Conservation (phyloP, 1,140 invertebrate species). For the Euglossa dilemma region DNA sequence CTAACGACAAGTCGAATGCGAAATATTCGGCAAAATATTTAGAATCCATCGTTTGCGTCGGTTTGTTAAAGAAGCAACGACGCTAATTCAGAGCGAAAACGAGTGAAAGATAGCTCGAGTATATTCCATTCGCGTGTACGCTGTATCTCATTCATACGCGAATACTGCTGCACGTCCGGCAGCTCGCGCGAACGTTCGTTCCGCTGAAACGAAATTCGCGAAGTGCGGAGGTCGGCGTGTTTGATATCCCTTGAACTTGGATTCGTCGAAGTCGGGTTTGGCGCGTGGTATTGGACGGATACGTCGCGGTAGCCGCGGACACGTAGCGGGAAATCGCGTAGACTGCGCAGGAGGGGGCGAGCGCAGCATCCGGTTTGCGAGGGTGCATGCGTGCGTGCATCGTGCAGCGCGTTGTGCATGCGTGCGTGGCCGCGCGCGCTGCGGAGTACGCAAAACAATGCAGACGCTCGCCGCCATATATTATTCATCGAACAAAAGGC, state of each 20-base stretch:
- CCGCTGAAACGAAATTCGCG: slow-evolving; percentile 38
- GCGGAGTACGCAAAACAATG: slow-evolving; percentile 71
- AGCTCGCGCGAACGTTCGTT: no score
- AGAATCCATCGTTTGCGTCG: no score
- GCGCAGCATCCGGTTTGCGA: slow-evolving; percentile 72
- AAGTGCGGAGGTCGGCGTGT: slow-evolving; percentile 54
- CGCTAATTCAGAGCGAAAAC: no score
- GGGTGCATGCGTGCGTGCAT: slow-evolving; percentile 33
- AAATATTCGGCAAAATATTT: no score
- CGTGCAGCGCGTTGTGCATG: slow-evolving; percentile 7
- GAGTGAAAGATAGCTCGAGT: no score
- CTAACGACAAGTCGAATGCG: no score
- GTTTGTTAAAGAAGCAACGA: no score
- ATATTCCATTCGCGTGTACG: no score
- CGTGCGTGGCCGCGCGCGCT: slow-evolving; percentile 32
- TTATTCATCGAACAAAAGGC: slow-evolving; percentile 73
- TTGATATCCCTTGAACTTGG: slow-evolving; percentile 55
- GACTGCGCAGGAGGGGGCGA: slow-evolving; percentile 61
- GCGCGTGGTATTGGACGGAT: slow-evolving; percentile 51
- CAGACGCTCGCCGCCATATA: slow-evolving; percentile 72
- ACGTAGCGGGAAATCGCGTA: slow-evolving; percentile 74
- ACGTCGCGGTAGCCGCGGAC: slow-evolving; percentile 58
- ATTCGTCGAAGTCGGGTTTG: slow-evolving; percentile 59
- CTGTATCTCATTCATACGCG: no score
- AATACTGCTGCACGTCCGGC: no score